These are phyloP conservation scores for Hormaphis cornu DNA, from an alignment of 1,140 invertebrate genomes.

Conservation along the genomic window DNA sequence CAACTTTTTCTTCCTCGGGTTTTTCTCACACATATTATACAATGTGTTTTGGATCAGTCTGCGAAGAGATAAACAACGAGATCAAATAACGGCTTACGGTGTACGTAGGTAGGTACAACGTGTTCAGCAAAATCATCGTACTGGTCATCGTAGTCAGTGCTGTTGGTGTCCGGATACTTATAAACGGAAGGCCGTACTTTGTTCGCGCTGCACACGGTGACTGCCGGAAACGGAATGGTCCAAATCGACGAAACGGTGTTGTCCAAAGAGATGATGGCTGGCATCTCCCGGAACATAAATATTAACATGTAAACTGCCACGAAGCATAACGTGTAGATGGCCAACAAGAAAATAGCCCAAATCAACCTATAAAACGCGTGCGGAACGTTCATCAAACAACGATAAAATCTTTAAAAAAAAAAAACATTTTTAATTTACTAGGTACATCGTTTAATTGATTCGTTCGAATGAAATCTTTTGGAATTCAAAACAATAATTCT, in stretches of 20 bases:
- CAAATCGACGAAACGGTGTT: not conserved
- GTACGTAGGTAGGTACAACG: too few species aligned
- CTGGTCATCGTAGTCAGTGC: not conserved
- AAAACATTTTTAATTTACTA: not conserved
- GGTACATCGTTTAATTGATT: too few species aligned
- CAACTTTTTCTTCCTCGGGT: not conserved
- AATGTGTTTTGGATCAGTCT: not conserved
- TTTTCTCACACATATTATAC: not conserved
- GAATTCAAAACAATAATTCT: too few species aligned
- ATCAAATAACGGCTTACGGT: too few species aligned
- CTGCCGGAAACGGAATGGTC: not conserved
- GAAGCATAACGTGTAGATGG: not conserved
- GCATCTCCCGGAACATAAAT: not conserved
- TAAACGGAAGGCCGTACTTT: not conserved
- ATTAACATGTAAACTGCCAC: not conserved
- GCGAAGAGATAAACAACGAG: not conserved
- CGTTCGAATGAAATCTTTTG: too few species aligned
- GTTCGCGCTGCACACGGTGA: constrained; percentile 3
- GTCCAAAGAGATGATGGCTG: not conserved
- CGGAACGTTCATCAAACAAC: not conserved
- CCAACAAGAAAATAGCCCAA: not conserved
- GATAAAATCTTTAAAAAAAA: not conserved
- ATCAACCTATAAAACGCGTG: not conserved
- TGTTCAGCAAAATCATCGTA: not conserved
- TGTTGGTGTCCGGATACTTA: not conserved